Conservation (phyloP, 1,140 invertebrate genomes). For the Drosophila navojoa region DNA sequence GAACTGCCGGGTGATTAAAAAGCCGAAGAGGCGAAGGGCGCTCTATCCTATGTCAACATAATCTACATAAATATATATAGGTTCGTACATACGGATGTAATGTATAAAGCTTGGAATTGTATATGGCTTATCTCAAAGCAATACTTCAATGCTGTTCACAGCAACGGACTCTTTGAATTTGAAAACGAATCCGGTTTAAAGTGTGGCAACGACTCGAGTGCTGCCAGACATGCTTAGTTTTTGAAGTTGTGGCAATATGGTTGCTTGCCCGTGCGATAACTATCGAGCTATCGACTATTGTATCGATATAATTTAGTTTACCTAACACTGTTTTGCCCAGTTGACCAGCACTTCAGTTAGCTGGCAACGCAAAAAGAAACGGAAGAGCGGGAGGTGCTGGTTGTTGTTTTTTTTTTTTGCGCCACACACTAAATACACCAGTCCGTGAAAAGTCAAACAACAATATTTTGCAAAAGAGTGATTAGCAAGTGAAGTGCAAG, state of each 20-base stretch:
- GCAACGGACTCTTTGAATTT: not conserved
- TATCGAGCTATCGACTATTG: constrained; percentile 2
- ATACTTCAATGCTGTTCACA: not conserved
- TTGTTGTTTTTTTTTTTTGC: constrained; percentile 49
- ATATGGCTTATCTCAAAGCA: not conserved
- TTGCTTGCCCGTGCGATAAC: not conserved
- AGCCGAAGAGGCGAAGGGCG: not conserved
- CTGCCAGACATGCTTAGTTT: constrained; percentile 11
- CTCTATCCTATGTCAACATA: not conserved
- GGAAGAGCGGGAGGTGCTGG: constrained; percentile 41
- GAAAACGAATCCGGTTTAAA: too few relatives aligned
- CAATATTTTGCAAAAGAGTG: constrained; percentile 10
- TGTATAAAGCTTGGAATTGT: not conserved
- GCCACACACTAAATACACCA: constrained; percentile 27
- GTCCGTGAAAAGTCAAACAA: constrained; percentile 21
- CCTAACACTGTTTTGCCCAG: constrained; percentile 17
- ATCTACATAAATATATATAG: not conserved
- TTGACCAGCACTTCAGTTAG: constrained; percentile 32
- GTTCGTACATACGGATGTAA: not conserved
- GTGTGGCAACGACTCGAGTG: not conserved
- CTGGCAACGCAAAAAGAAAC: constrained; percentile 39
- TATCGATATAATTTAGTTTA: constrained; percentile 20
- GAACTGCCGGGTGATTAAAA: constrained; percentile 20
- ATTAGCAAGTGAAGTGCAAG: constrained; percentile 13
- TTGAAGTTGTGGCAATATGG: not conserved